A percentile compares a stretch with the other conserved stretches of the same genome.
Evolutionary conservation across 2,888 invertebrate species (phyloP).

Genomic region (Silvanus unidentatus): DNA sequence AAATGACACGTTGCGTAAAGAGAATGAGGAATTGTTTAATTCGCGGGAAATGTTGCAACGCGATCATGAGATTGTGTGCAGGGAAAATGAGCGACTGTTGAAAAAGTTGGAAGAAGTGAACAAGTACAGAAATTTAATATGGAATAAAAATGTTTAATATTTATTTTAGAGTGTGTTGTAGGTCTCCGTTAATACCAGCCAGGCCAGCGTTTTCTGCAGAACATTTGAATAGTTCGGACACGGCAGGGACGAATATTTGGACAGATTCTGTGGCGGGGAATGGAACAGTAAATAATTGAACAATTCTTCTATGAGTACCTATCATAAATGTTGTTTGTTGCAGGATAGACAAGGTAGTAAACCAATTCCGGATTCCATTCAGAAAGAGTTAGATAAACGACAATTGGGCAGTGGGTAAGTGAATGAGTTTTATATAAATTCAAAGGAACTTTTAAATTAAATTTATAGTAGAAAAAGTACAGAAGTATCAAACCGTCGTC

Average conservation of each 20-base stretch:
- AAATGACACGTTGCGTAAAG: conserved; percentile 69
- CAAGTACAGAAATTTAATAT: conserved; percentile 57
- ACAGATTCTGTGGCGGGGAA: conserved; percentile 54
- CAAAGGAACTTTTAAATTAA: conserved; percentile 1
- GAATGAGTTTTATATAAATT: neutral
- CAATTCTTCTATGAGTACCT: no score
- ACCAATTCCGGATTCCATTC: conserved; percentile 58
- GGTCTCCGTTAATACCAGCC: conserved; percentile 76
- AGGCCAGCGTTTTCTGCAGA: conserved; percentile 65
- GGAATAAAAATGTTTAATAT: conserved; percentile 11
- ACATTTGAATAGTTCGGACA: conserved; percentile 31
- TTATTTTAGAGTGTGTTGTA: conserved; percentile 64
- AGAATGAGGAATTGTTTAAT: conserved; percentile 79
- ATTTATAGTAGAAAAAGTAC: neutral
- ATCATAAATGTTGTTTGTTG: neutral
- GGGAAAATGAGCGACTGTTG: conserved; percentile 83
- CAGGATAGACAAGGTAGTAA: neutral
- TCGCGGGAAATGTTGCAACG: conserved; percentile 73
- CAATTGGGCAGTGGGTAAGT: conserved; percentile 28
- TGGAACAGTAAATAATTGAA: conserved; percentile 36
- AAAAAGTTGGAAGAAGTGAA: conserved; percentile 86
- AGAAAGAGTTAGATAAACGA: conserved; percentile 59
- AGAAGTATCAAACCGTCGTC: conserved; percentile 27
- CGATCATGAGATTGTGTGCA: conserved; percentile 84
- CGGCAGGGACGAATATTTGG: conserved; percentile 59